A percentile compares a stretch with the other conserved stretches of the same genome.
These are phyloP conservation scores for Rotaria sp. DNA, from an alignment of 2,888 invertebrate species.

Conservation along the genomic window DNA sequence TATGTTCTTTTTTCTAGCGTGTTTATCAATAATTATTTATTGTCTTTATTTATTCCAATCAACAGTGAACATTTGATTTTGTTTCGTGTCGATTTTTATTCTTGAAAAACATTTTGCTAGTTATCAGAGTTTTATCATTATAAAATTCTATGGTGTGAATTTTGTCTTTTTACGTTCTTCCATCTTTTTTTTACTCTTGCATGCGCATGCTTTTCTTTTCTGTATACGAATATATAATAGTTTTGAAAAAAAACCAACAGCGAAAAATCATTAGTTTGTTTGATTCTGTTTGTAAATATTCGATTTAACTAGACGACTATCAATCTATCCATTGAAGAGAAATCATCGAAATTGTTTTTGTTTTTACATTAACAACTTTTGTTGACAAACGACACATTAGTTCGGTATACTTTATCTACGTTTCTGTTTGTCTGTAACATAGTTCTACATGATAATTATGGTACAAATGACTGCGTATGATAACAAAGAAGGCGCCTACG, in stretches of 20 bases:
- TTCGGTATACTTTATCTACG: no score
- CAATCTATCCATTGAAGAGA: no score
- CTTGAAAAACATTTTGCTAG: background rate
- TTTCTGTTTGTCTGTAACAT: no score
- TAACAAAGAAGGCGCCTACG: no score
- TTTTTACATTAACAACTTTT: no score
- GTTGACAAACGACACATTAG: no score
- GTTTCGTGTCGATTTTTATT: background rate
- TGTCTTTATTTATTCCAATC: background rate
- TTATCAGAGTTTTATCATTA: background rate
- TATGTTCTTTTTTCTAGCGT: background rate
- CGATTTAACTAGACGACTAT: no score
- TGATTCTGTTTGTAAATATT: no score
- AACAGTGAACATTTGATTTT: background rate
- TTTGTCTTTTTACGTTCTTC: background rate
- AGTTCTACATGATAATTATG: no score
- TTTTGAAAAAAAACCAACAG: background rate
- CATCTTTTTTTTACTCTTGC: background rate
- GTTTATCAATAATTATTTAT: constrained; percentile 13
- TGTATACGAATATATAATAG: background rate
- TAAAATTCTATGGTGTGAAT: background rate
- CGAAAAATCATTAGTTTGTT: no score
- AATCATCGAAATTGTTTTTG: no score
- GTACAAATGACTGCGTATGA: no score
- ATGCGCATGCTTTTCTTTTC: background rate